Base-by-base conservation (phyloP, 2,113 vertebrate genomes). In the Malurus alboscapulatus region DNA sequence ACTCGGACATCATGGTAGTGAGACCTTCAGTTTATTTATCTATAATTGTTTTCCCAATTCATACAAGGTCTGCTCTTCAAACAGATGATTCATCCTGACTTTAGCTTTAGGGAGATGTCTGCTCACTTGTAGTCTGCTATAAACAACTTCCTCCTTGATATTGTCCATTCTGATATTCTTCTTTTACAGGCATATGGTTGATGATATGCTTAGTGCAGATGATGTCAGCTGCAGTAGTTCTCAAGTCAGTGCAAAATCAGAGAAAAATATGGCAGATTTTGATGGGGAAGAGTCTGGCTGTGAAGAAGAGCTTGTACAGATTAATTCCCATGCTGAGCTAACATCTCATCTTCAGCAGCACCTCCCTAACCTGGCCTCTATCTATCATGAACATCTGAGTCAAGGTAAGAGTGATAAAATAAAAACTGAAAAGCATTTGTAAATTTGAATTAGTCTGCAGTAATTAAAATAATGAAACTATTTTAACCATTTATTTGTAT, bases 181-280 rank as follows among this genome's bases (percentile, higher is more conserved):
- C 26, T 96, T 54, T 96, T 96, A 24, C 92, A 99, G 99, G 51
- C 98, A 99, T 51, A 98, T 99, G 98, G 99, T 99, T 68, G 99
- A 99, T 97, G 99, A 99, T 97, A 99, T 99, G 99, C 96, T 99
- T 91, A 99, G 99, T 65, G 99, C 99, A 14, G 99, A 99, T 81
- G 99, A 99, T 72, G 99, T 99, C 90, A 99, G 99, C 96, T 99
- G 99, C 96, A 99, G 99, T 97, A 99, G 99, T 96, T 99, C 99
- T 40, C 99, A 99, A 98, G 99, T 99, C 97, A 99, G 99, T 95
- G 99, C 99, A 95, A 99, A 99, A 97, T 99, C 99, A 4, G 99
- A 99, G 98, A 99, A 99, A 97, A 99, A 99, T 91, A 99, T 99
- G 99, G 99, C 99, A 22, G 99, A 99, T 97, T 99, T 99, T 86